phyloP scores from a whole-genome alignment of 2,113 vertebrate species.

The Lophura nycthemera region DNA sequence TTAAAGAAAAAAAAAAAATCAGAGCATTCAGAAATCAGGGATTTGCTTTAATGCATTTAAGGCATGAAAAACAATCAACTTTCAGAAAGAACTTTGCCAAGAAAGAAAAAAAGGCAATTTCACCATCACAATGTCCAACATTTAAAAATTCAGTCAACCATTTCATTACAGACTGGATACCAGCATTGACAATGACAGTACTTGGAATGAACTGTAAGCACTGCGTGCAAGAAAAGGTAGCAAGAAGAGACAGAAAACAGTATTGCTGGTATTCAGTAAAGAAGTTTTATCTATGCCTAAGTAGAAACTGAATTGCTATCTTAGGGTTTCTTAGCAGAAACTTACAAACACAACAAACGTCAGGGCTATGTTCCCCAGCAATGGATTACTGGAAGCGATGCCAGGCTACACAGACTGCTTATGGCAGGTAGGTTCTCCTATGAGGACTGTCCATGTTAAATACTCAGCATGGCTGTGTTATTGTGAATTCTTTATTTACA shows the following conservation, averaged over 20 bases:
- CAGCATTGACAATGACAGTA: not conserved
- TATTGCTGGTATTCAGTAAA: conserved; percentile 53
- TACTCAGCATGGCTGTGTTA: not conserved
- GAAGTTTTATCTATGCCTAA: conserved; percentile 45
- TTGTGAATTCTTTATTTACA: not conserved
- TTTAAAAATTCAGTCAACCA: not conserved
- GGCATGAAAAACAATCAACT: not conserved
- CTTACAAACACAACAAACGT: conserved; percentile 53
- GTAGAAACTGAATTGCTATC: conserved; percentile 49
- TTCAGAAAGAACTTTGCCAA: not conserved
- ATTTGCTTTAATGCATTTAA: not conserved
- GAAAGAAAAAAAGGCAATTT: not conserved
- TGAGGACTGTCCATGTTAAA: not conserved
- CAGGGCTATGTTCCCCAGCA: conserved; percentile 24
- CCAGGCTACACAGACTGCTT: conserved; percentile 5
- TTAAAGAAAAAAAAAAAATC: not conserved
- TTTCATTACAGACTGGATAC: not conserved
- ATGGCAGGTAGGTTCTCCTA: conserved; percentile 10
- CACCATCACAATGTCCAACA: not conserved
- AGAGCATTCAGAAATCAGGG: not conserved
- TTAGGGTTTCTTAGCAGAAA: conserved; percentile 35
- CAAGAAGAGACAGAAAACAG: conserved; percentile 18
- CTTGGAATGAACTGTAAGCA: not conserved
- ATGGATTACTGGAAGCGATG: conserved; percentile 32
- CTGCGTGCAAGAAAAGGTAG: not conserved